Base-by-base conservation (phyloP, 2,113 vertebrate genomes). In the Gobiocypris rarus region DNA sequence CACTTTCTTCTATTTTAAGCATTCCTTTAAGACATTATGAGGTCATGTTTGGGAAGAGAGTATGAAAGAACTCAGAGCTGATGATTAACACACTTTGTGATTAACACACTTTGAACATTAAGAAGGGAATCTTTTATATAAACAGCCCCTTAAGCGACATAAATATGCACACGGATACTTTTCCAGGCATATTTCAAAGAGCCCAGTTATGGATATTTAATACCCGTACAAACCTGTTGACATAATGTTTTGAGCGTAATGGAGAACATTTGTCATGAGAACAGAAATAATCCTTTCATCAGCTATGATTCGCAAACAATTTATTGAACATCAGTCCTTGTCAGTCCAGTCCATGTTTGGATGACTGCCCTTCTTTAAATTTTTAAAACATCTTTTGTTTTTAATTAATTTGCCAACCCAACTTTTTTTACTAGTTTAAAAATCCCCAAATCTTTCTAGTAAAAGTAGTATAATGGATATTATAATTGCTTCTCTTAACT, bases 191-290 rank as follows among this genome's bases (percentile, higher is more conserved):
- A 86, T 86, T 83, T 70, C 45, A 73, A 38, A 70, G 28, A 84
- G 41, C 15, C 76, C 43, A 17, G 31, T 48, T 26, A 61, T 84
- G 14, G 13, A 45, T 74, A 26, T 58, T 63, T 82, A 84, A 75
- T 78, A 87, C 26, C 13, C 74, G 14, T 69, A 59, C 22, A 82
- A 82, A 83, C 56, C 76, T 56, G 74, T 78, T 59, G 19, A 73
- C 79, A 56, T 45, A 48, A 45, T 56, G 70, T 84, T 84, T 54
- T 10, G n/a, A 24, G 41, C 50, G 24, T 52, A 70, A 76, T 79
- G 8, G 22, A 4, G 69, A 56, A 26, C 24, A 56, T 22, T 74
- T 79, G 41, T 84, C 28, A 70, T 50, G 13, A 63, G 65, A 61
- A 43, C 54, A 65, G 22, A 75, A 70, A 56, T 65, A 43, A 9